A percentile compares a stretch with the other conserved stretches of the same genome.
Evolutionary conservation across 2,113 vertebrate species (phyloP).

Genomic region (Notothenia coriiceps): DNA sequence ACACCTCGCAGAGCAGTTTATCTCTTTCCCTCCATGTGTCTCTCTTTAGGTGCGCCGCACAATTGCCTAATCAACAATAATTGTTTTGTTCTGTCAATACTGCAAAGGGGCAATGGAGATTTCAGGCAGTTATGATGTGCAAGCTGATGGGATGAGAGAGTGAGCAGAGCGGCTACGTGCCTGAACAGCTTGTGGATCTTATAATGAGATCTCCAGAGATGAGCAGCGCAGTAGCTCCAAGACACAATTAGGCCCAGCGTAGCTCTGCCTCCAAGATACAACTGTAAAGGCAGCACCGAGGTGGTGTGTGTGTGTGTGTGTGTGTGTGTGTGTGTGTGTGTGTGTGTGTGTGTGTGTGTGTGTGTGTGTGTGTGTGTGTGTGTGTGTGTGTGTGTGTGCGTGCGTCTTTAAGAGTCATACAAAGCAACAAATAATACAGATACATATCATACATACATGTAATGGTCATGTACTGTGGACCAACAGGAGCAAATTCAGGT

Average conservation of each 20-base stretch:
- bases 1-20: slow-evolving; percentile 45
- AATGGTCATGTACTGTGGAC: too few relatives aligned
- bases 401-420: slow-evolving; percentile 22
- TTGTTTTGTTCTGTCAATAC: slow-evolving; percentile 72
- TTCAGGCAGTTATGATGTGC: slow-evolving; percentile 62
- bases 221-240: slow-evolving; percentile 75
- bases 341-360: slow-evolving; percentile 22
- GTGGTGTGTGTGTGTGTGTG: slow-evolving; percentile 35
- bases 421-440: slow-evolving; percentile 22
- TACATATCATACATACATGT: too few relatives aligned
- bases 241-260: slow-evolving; percentile 80
- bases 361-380: slow-evolving; percentile 11
- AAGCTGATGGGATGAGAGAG: slow-evolving; percentile 70
- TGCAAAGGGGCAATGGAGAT: slow-evolving; percentile 47
- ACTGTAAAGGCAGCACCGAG: slow-evolving; percentile 47
- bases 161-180: slow-evolving; percentile 56
- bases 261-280: slow-evolving; percentile 64
- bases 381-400: background rate
- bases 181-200: slow-evolving; percentile 80
- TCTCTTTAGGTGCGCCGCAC: slow-evolving; percentile 56
- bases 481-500: too few relatives aligned
- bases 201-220: slow-evolving; percentile 86
- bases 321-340: slow-evolving; percentile 1
- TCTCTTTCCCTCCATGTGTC: slow-evolving; percentile 43
- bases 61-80: slow-evolving; percentile 74